phyloP scores from a whole-genome alignment of 2,888 invertebrate genomes.

The Metallyticus violacea region DNA sequence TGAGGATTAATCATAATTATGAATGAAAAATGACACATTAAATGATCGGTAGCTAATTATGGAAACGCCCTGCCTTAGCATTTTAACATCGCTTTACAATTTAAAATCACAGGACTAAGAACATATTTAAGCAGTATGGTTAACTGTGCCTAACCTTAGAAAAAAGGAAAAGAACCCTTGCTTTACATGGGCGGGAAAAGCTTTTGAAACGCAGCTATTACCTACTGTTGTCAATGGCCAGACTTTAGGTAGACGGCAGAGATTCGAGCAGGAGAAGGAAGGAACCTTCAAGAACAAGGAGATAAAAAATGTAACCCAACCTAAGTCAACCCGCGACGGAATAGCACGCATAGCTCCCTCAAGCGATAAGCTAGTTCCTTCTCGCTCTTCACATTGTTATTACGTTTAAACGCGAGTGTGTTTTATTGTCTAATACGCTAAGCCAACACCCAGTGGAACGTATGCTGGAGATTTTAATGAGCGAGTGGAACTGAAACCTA shows the following conservation, averaged over 20 bases:
- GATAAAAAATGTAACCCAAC: slow-evolving; percentile 4
- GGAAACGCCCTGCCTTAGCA: too few species aligned
- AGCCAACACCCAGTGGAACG: background rate
- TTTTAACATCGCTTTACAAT: too few species aligned
- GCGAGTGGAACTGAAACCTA: background rate
- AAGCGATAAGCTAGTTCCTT: background rate
- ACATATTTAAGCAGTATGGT: too few species aligned
- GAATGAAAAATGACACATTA: too few species aligned
- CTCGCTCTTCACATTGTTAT: background rate
- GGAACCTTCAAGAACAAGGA: background rate
- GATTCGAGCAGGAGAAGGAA: background rate
- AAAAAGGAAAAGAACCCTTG: too few species aligned
- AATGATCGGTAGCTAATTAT: too few species aligned
- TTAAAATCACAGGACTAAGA: too few species aligned
- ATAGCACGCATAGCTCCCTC: slow-evolving; percentile 29
- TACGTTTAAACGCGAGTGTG: background rate
- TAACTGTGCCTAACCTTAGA: too few species aligned
- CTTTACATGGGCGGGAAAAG: too few species aligned
- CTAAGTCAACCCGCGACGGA: slow-evolving; percentile 20
- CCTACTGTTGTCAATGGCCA: background rate
- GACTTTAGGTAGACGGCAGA: background rate
- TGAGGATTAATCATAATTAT: too few species aligned
- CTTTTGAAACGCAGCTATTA: too few species aligned
- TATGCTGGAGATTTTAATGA: background rate
- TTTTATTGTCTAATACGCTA: background rate